Base-by-base conservation (phyloP, 2,888 invertebrate genomes). In the Molorchus minor region DNA sequence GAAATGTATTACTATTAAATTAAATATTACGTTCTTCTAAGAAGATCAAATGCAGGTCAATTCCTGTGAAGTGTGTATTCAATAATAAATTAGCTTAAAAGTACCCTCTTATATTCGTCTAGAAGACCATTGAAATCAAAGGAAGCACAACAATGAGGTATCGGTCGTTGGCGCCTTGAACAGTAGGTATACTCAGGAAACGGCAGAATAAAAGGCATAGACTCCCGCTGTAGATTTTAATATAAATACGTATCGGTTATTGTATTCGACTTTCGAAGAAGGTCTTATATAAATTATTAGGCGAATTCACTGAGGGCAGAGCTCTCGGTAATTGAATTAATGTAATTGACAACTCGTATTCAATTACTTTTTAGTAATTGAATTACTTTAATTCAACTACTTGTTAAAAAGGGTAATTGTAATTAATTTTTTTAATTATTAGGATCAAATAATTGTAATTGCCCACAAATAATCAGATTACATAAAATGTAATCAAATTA, bases 121-220 rank as follows among this genome's bases (percentile, higher is more conserved):
- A 44, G 53, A 40, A 46, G 17, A 64, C 65, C 62, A 72, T 68
- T 69, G 68, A 71, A 71, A 74, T 71, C 69, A 69, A 69, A 70
- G 68, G 69, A 67, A 70, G 64, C 60, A 51, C 44, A 64, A 51
- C 29, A 21, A 61, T 55, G 46, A 67, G 67, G 70, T 65, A 65
- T 62, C 61, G 38, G 30, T 44, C 44, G 49, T 67, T 61, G 70
- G 70, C 70, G 70, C 70, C 70, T 68, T 44, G 46, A 57, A 47
- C 47, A 35, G 36, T 38, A n/a, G 4, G 49, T 15, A 38, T 68
- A 35, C 55, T 25, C 30, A 41, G 52, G 41, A 52, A 41, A 20
- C 33, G 38, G 21, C 38, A 16, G 40, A 29, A 51, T 21, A 13
- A 20, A 8, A 3, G n/a, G 2, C 52, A 52, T 30, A 41, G 36